A percentile compares a stretch with the other conserved stretches of the same genome.
phyloP scores from a whole-genome alignment of 2,113 vertebrate species.

The Falcunculus frontatus region DNA sequence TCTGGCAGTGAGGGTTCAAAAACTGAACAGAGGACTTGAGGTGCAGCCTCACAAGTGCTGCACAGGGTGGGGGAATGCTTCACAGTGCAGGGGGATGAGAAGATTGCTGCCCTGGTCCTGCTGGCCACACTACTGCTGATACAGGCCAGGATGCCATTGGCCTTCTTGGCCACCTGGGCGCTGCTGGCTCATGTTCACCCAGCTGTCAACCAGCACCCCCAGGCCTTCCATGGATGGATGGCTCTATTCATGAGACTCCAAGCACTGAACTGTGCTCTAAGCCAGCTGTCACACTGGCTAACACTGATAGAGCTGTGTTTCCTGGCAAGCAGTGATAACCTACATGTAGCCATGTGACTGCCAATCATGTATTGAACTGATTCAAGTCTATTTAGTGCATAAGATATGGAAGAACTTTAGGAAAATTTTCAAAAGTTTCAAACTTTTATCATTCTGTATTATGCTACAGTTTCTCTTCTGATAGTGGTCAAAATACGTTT shows the following conservation, averaged over 20 bases:
- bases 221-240: neutral
- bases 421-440: neutral
- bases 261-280: neutral
- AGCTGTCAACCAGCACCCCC: accelerated
- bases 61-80: neutral
- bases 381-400: neutral
- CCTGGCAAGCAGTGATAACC: neutral
- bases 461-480: neutral
- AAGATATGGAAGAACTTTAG: neutral
- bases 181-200: neutral
- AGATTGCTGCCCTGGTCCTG: neutral
- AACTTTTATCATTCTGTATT: neutral
- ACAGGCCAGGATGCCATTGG: neutral
- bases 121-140: neutral
- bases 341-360: neutral
- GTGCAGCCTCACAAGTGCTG: too few relatives aligned
- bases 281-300: neutral
- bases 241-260: neutral
- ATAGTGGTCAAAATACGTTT: neutral
- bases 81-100: neutral
- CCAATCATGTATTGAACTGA: neutral
- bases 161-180: neutral
- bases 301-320: neutral
- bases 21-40: neutral
- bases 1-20: neutral